Conservation (phyloP, 2,888 invertebrate genomes). For the Nomada ruficornis region DNA sequence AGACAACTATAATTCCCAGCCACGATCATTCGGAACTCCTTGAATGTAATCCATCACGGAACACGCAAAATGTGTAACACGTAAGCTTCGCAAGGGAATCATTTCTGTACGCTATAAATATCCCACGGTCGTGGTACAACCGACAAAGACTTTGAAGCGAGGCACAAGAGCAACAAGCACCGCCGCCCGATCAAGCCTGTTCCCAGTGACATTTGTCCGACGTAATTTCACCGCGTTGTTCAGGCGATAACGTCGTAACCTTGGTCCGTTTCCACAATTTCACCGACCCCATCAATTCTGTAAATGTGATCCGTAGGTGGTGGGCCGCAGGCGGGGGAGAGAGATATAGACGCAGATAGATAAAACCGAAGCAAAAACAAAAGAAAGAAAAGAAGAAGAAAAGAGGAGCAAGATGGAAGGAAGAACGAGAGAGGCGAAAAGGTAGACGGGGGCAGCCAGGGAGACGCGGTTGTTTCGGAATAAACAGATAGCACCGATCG, state of each 20-base stretch:
- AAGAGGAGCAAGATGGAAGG: slow-evolving; percentile 15
- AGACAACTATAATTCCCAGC: background rate
- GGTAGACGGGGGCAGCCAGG: slow-evolving; percentile 30
- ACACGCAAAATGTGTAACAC: slow-evolving; percentile 4
- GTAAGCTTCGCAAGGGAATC: slow-evolving; percentile 10
- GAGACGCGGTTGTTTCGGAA: slow-evolving; percentile 81
- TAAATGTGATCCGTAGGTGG: slow-evolving; percentile 73
- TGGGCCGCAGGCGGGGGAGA: slow-evolving; percentile 17
- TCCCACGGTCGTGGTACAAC: background rate
- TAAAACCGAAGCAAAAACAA: slow-evolving; percentile 40
- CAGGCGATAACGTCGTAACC: slow-evolving; percentile 7
- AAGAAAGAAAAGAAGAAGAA: background rate
- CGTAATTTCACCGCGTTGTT: background rate
- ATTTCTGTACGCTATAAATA: slow-evolving; percentile 10
- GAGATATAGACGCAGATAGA: slow-evolving; percentile 51
- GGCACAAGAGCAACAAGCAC: background rate
- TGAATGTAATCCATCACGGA: slow-evolving; percentile 10
- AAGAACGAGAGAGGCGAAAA: slow-evolving; percentile 42
- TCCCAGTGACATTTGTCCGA: background rate
- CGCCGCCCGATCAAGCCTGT: background rate
- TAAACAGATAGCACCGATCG: slow-evolving; percentile 82
- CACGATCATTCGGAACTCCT: slow-evolving; percentile 15
- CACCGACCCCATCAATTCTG: slow-evolving; percentile 78
- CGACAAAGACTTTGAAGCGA: background rate
- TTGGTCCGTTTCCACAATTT: slow-evolving; percentile 61